Conservation (phyloP, 1,140 invertebrate species). For the Ganaspis sp. region DNA sequence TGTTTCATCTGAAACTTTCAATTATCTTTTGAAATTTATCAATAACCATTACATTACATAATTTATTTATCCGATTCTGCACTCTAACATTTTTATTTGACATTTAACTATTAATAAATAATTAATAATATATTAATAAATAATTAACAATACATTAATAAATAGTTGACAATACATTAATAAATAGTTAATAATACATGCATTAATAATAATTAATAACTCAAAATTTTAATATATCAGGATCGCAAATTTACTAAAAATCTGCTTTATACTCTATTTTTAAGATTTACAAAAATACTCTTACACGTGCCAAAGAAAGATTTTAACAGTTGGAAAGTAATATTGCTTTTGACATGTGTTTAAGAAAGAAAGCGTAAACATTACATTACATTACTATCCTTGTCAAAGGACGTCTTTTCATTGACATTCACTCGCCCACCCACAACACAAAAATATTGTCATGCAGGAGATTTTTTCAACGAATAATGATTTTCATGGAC, state of each 20-base stretch:
- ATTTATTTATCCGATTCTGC: not conserved
- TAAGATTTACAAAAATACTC: too few relatives aligned
- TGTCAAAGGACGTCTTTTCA: conserved; percentile 16
- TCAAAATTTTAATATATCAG: too few relatives aligned
- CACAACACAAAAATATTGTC: not conserved
- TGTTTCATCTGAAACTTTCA: too few relatives aligned
- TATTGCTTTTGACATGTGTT: conserved; percentile 1
- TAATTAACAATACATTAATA: too few relatives aligned
- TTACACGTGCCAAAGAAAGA: not conserved
- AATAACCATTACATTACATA: not conserved
- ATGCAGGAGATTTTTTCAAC: not conserved
- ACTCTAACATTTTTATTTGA: not conserved
- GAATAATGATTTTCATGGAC: conserved; percentile 1
- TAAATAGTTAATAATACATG: too few relatives aligned
- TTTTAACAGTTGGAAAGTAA: not conserved
- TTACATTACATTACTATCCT: too few relatives aligned
- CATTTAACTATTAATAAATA: not conserved
- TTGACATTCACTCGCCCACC: not conserved
- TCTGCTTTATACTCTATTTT: not conserved
- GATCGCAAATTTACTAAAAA: too few relatives aligned
- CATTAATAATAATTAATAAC: too few relatives aligned
- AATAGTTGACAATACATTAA: too few relatives aligned
- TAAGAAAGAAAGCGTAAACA: not conserved
- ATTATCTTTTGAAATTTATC: too few relatives aligned
- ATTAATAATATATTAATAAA: not conserved